A percentile compares a stretch with the other conserved stretches of the same genome.
These are phyloP conservation scores for Drosophila grimshawi DNA, from an alignment of 1,140 invertebrate species.

Conservation along the genomic window DNA sequence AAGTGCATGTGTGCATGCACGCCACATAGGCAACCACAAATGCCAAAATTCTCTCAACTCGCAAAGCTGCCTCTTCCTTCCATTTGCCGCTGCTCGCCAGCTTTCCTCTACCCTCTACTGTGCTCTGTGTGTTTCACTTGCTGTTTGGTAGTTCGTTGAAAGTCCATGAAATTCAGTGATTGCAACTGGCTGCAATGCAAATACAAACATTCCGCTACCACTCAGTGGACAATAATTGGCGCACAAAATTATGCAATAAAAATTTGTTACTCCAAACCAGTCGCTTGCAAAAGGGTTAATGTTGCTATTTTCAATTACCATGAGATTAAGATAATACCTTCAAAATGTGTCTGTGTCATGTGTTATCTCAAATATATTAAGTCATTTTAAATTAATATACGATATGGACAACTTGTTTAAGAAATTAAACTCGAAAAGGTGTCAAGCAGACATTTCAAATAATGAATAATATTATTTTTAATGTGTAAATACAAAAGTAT, in stretches of 20 bases:
- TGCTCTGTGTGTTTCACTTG: neutral
- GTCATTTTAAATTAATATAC: too few species aligned
- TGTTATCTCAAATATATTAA: too few species aligned
- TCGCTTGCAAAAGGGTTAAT: neutral
- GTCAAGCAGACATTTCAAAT: too few species aligned
- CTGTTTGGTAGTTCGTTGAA: conserved; percentile 21
- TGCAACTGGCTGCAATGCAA: conserved; percentile 45
- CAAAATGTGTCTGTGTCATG: too few species aligned
- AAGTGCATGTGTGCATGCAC: conserved; percentile 25
- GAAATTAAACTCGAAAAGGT: too few species aligned
- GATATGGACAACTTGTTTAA: too few species aligned
- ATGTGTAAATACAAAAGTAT: neutral
- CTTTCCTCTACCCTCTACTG: neutral
- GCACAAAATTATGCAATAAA: conserved; percentile 40
- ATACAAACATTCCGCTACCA: conserved; percentile 54
- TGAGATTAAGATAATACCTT: too few species aligned
- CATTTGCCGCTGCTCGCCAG: neutral
- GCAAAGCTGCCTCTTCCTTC: neutral
- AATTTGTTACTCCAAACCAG: conserved; percentile 28
- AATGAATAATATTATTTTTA: too few species aligned
- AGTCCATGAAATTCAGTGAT: conserved; percentile 51
- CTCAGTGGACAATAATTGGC: conserved; percentile 55
- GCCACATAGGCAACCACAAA: conserved; percentile 50
- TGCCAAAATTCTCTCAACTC: conserved; percentile 47
- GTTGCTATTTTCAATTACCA: too few species aligned